Evolutionary conservation across 2,888 invertebrate species (phyloP).

Genomic region (Andrena bucephala): DNA sequence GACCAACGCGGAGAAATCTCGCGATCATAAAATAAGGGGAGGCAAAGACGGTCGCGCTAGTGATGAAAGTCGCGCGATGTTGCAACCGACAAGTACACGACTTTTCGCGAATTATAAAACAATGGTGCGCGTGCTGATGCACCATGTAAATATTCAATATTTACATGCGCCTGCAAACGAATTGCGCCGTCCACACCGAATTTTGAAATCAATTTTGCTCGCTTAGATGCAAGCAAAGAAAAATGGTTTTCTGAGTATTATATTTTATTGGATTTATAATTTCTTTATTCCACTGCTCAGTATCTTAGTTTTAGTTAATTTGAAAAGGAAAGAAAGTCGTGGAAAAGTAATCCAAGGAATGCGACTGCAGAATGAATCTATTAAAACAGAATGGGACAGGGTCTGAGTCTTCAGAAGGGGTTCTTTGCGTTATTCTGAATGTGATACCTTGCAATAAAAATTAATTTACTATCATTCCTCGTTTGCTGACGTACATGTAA

Average conservation of each 20-base stretch:
- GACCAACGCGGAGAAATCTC: constrained; percentile 28
- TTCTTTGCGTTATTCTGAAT: no score
- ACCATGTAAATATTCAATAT: constrained; percentile 51
- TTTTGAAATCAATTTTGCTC: constrained; percentile 25
- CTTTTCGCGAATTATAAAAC: constrained; percentile 32
- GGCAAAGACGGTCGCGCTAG: constrained; percentile 17
- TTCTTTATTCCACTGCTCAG: no score
- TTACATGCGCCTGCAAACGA: neutral
- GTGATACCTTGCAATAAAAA: no score
- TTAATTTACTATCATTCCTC: no score
- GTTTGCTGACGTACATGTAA: no score
- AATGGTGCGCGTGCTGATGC: constrained; percentile 26
- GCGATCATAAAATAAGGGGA: constrained; percentile 33
- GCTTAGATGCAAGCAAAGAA: neutral
- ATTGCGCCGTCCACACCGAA: neutral
- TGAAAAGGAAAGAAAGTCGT: no score
- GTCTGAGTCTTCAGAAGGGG: no score
- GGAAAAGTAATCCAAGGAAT: no score
- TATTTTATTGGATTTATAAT: no score
- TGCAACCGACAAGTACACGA: constrained; percentile 28
- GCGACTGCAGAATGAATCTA: no score
- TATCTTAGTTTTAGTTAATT: no score
- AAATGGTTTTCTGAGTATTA: neutral
- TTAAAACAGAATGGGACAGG: no score
- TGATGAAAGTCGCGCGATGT: constrained; percentile 51